Base-by-base conservation (phyloP, 2,888 invertebrate genomes). In the Gortyna flavago region DNA sequence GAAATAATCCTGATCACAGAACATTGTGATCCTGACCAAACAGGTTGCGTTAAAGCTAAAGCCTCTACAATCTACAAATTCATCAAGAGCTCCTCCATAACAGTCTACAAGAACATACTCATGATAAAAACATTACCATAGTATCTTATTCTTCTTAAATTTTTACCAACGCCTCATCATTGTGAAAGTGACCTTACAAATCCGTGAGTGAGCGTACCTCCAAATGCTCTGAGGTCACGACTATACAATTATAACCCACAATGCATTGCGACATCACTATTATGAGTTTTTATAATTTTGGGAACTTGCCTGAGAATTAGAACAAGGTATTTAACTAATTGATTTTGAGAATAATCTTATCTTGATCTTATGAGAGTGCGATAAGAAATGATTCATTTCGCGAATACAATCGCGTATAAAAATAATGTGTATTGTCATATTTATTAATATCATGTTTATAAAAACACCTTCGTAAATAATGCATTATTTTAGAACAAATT, bases 251-350 rank as follows among this genome's bases (percentile, higher is more conserved):
- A 88, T 79, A 78, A 32, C n/a, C 29, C 72, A 87, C 87, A 88
- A 83, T 88, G 71, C 71, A 59, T 87, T 88, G 72, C 81, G 68
- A 80, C 87, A 87, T 66, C 9, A 44, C 41, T 67, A 72, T 81
- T 80, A 81, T 64, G 70, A 79, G 57, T 79, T 79, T 79, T 79
- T 77, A 35, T 85, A 79, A 81, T 86, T 88, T 87, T 88, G 79
- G 66, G 82, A 83, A 88, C 75, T 66, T 72, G 59, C 48, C 68
- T 88, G 88, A 51, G 87, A 87, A 87, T 81, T 51, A 61, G 84
- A 86, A 44, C 86, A 73, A 86, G 70, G 86, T 86, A 69, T 64
- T 41, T 59, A 1, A 51, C 38, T 72, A 85, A 83, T 83, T 78
- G 83, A 85, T 83, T 81, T 81, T 75, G 41, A 41, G 65, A 77